Evolutionary conservation across 2,113 vertebrate species (phyloP), one percentile per base, ranked within the genome.

Genomic region (Hiodon alosoides): DNA sequence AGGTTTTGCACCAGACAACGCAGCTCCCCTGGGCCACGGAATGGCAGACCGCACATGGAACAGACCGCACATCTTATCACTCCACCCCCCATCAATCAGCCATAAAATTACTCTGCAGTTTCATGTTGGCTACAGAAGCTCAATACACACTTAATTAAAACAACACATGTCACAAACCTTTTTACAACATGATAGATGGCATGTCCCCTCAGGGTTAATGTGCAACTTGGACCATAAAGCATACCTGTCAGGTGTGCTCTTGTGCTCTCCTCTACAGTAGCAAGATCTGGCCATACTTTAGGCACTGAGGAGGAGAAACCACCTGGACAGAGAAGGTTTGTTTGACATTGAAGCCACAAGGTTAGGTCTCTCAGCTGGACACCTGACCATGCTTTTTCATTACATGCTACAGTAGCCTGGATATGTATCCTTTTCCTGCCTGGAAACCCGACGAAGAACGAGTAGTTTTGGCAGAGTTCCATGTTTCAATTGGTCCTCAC

Each of bases 81-180:
- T 66, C 2, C 64, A 48, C 46, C 31, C 64, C 64, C 48, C 13
- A 66, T 66, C 64, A 66, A 48, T 66, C 64, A 66, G 8, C 10
- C 8, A 7, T 47, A 66, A 66, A 66, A 47, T 66, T 11, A 66
- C 64, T 47, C 31, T 66, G 46, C 11, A 66, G 64, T 47, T 66
- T 4, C 8, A 4, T 47, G 7, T 66, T 5, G 3, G 51, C 51
- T 46, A 0, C 7, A 10, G 17, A 1, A 47, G 52, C 67, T 69
- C 67, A 17, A 54, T 69, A 54, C 67, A 17, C 48, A 54, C 67
- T 47, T 53, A 69, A 69, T 69, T 69, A 13, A 69, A 69, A 69
- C 8, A 3, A 47, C 67, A 17, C 47, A 14, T 47, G n/a, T 53
- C 52, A 51, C n/a, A 14, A 17, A 54, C 46, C 64, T 10, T 10